Evolutionary conservation across 2,113 vertebrate genomes (phyloP).

Genomic region (Cyanoderma ruficeps): DNA sequence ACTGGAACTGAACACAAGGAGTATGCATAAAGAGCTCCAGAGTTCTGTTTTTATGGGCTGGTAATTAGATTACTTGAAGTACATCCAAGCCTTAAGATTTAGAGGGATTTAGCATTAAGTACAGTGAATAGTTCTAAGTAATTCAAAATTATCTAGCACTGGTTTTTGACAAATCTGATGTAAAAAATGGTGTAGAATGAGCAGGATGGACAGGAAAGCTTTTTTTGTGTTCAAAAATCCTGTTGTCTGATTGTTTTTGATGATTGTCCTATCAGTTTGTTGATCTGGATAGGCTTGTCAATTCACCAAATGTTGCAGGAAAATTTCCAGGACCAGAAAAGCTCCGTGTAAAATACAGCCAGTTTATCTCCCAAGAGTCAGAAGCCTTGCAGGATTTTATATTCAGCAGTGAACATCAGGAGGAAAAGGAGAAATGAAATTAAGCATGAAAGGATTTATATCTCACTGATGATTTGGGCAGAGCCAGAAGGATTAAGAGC

Average conservation of each 20-base stretch:
- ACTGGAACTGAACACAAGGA: neutral
- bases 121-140: neutral
- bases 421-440: neutral
- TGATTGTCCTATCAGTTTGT: neutral
- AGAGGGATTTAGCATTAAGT: neutral
- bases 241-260: neutral
- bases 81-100: neutral
- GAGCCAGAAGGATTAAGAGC: neutral
- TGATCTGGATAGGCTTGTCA: neutral
- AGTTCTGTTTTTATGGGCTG: neutral
- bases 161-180: neutral
- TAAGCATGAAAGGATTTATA: neutral
- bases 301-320: neutral
- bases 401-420: neutral
- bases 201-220: neutral
- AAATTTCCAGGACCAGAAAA: neutral
- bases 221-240: neutral
- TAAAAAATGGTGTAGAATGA: neutral
- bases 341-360: neutral
- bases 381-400: slow-evolving; percentile 3
- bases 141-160: neutral
- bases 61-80: neutral
- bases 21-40: neutral
- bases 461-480: neutral
- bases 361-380: neutral